Evolutionary conservation across 2,888 invertebrate genomes (phyloP).

Genomic region (Hydrotaea cyrtoneurina): DNA sequence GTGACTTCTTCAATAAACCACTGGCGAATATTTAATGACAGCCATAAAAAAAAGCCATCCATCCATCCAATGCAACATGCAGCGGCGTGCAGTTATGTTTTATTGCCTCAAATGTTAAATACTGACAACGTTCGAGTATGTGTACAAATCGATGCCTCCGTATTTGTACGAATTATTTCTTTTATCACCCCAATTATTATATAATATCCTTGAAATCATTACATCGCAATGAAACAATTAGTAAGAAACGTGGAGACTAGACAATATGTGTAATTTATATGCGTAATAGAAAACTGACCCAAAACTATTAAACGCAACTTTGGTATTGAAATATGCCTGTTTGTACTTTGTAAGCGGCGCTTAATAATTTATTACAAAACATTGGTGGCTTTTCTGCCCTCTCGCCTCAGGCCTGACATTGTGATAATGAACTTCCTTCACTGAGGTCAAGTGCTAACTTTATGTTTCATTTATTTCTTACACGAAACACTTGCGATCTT

Average conservation of each 20-base stretch:
- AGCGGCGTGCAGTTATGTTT: not conserved
- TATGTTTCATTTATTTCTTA: slow-evolving; percentile 13
- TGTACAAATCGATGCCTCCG: too few species aligned
- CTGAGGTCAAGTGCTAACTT: slow-evolving; percentile 40
- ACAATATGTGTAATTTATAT: not conserved
- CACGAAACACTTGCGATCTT: not conserved
- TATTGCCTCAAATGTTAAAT: slow-evolving; percentile 1
- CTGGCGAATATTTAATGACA: not conserved
- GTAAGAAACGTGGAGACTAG: not conserved
- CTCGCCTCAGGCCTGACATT: slow-evolving; percentile 50
- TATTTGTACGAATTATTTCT: not conserved
- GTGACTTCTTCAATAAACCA: not conserved
- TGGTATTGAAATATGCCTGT: not conserved
- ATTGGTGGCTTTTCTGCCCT: not conserved
- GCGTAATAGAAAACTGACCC: slow-evolving; percentile 6
- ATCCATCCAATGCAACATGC: not conserved
- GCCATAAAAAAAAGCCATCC: too few species aligned
- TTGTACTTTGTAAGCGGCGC: not conserved
- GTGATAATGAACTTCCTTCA: slow-evolving; percentile 68
- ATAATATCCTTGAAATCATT: slow-evolving; percentile 23
- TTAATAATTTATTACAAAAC: not conserved
- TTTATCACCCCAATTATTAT: slow-evolving; percentile 13
- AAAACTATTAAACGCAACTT: slow-evolving; percentile 17
- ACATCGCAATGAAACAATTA: not conserved
- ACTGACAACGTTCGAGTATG: not conserved